Evolutionary conservation across 2,888 invertebrate species (phyloP).

Genomic region (Cheilosia vernalis): DNA sequence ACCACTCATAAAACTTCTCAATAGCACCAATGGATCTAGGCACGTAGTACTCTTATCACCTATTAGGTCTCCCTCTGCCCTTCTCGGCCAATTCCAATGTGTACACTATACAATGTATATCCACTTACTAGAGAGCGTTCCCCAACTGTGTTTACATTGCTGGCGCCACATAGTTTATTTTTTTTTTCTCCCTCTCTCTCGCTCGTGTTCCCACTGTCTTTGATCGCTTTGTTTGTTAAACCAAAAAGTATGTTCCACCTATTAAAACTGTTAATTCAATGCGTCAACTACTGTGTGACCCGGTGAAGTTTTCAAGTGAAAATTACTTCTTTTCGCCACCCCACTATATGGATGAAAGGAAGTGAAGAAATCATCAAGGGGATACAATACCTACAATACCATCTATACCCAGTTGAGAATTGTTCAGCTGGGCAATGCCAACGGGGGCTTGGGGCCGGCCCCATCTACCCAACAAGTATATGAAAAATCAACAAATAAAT

Average conservation of each 20-base stretch:
- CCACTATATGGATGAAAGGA: neutral
- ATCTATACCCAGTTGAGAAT: slow-evolving; percentile 22
- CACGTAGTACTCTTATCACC: slow-evolving; percentile 33
- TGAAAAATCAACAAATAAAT: slow-evolving; percentile 1
- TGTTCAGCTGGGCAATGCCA: slow-evolving; percentile 60
- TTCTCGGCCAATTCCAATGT: neutral
- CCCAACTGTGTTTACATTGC: slow-evolving; percentile 47
- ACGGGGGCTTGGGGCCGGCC: slow-evolving; percentile 52
- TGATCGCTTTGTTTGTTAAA: slow-evolving; percentile 36
- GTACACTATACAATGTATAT: neutral
- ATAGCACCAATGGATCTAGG: slow-evolving; percentile 40
- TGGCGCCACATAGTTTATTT: slow-evolving; percentile 54
- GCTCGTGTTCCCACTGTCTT: slow-evolving; percentile 34
- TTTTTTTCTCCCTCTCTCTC: neutral
- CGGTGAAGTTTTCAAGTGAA: slow-evolving; percentile 48
- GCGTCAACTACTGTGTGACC: slow-evolving; percentile 4
- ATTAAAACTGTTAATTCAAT: slow-evolving; percentile 52
- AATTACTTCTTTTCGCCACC: slow-evolving; percentile 26
- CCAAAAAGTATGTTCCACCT: slow-evolving; percentile 43
- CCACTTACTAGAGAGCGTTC: slow-evolving; percentile 28
- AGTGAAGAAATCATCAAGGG: neutral
- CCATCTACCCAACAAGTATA: neutral
- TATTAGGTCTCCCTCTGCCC: slow-evolving; percentile 22
- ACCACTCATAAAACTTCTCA: slow-evolving; percentile 41
- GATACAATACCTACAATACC: neutral